phyloP scores from a whole-genome alignment of 2,113 vertebrate species.

The Gymnarchus niloticus region DNA sequence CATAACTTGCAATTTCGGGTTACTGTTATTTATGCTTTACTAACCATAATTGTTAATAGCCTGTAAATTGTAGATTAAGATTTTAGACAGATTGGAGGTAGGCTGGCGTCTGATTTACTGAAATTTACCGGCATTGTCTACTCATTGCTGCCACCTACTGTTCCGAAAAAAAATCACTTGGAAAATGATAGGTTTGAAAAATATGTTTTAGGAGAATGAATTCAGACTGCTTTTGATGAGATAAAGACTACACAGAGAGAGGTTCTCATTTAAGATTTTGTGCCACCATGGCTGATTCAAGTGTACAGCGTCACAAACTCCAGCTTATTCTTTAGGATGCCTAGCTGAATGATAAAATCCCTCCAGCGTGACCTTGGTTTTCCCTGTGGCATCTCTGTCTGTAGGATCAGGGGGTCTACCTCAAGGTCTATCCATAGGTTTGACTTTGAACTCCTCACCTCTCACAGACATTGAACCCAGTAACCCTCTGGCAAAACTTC shows the following conservation, averaged over 20 bases:
- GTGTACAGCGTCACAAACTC: neutral
- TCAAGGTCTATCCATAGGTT: too few relatives aligned
- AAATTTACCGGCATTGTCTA: neutral
- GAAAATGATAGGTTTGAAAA: neutral
- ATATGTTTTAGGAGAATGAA: neutral
- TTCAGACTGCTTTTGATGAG: neutral
- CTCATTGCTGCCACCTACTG: slow-evolving; percentile 35
- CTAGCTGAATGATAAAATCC: neutral
- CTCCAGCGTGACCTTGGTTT: neutral
- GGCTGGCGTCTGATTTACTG: neutral
- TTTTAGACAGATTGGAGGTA: too few relatives aligned
- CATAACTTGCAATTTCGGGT: neutral
- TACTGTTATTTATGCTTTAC: neutral
- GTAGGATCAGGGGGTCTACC: too few relatives aligned
- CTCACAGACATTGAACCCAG: too few relatives aligned
- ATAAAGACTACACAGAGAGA: neutral
- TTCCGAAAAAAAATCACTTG: neutral
- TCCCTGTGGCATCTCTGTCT: too few relatives aligned
- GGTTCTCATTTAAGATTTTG: neutral
- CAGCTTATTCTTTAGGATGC: neutral
- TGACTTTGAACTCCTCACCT: too few relatives aligned
- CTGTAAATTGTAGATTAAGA: too few relatives aligned
- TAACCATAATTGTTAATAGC: neutral
- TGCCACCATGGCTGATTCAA: neutral
- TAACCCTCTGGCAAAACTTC: too few relatives aligned